Percentiles rank a stretch among this genome's conserved stretches.
Conservation (phyloP, 2,888 invertebrate species). For the Lithophane ornitopus region DNA sequence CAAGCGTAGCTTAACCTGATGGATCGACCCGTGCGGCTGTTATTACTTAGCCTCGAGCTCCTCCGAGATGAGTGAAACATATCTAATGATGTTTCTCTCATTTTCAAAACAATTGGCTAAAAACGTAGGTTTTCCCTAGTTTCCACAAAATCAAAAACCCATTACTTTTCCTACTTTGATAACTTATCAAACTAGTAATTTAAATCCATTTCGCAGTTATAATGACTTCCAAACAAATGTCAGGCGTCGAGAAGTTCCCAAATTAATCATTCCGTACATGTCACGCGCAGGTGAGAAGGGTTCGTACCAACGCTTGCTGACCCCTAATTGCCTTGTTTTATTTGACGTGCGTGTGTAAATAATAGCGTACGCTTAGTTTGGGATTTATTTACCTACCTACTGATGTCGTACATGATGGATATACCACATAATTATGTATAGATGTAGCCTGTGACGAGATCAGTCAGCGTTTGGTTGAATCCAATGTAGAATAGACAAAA, state of each 20-base stretch:
- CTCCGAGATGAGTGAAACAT: too few species aligned
- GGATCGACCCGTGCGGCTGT: too few species aligned
- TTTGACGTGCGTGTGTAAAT: conserved; percentile 50
- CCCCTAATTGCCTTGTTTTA: conserved; percentile 59
- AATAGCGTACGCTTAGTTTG: conserved; percentile 21
- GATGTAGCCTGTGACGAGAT: not conserved
- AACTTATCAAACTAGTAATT: not conserved
- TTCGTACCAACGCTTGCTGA: conserved; percentile 31
- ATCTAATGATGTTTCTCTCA: too few species aligned
- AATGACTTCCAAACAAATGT: conserved; percentile 55
- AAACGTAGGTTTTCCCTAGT: not conserved
- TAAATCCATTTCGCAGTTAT: conserved; percentile 13
- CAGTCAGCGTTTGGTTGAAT: too few species aligned
- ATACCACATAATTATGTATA: not conserved
- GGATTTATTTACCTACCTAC: conserved; percentile 38
- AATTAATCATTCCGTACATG: conserved; percentile 63
- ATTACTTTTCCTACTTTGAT: not conserved
- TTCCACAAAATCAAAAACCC: not conserved
- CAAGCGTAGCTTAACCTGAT: too few species aligned
- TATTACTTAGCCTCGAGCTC: too few species aligned
- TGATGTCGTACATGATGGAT: not conserved
- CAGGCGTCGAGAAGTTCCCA: conserved; percentile 53
- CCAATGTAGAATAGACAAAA: too few species aligned
- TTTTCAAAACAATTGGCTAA: too few species aligned
- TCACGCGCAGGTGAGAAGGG: conserved; percentile 66